Base-by-base conservation (phyloP, 2,888 invertebrate genomes). In the Tipula vernalis region DNA sequence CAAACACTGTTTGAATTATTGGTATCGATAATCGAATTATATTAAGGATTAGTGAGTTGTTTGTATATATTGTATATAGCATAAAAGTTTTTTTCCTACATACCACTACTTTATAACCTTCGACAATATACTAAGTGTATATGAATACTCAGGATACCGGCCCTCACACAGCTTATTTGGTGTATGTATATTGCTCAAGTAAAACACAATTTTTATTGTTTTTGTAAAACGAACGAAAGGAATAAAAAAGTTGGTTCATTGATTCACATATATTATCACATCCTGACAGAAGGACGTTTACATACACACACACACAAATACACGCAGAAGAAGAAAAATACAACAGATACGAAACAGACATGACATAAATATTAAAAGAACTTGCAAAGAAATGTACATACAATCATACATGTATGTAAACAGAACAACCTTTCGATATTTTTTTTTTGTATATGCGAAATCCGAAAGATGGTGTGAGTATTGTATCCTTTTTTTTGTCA, bases 11-110 rank as follows among this genome's bases (percentile, higher is more conserved):
- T 71, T 71, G 71, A 71, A 71, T 71, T 71, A 71, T 71, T 71
- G 71, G 71, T 71, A 71, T 71, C 71, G 71, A 71, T 71, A 71
- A 71, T 71, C 71, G 71, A 71, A 71, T 71, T n/a, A 71, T 71
- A 71, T 71, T 28, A 71, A 71, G 71, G 71, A 71, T 71, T 71
- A 71, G 71, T 71, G 71, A 71, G 71, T 71, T 71, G 71, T 71
- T 71, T 71, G 71, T 71, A 71, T 3, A 15, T 44, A 28, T 10
- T 28, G 6, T 71, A 28, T 71, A 13, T 8, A 15, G 28, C 10
- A 71, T 71, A 15, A 51, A 51, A 51, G 15, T 51, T 51, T 51
- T 39, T 39, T 3, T 5, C 39, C 5, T n/a, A 44, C 10, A 10
- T 10, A 51, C 51, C 3, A 12, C 6, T 51, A n/a, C 51, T 4